phyloP scores from a whole-genome alignment of 92 coral and sea anemone species.

The Micromussa lordhowensis region DNA sequence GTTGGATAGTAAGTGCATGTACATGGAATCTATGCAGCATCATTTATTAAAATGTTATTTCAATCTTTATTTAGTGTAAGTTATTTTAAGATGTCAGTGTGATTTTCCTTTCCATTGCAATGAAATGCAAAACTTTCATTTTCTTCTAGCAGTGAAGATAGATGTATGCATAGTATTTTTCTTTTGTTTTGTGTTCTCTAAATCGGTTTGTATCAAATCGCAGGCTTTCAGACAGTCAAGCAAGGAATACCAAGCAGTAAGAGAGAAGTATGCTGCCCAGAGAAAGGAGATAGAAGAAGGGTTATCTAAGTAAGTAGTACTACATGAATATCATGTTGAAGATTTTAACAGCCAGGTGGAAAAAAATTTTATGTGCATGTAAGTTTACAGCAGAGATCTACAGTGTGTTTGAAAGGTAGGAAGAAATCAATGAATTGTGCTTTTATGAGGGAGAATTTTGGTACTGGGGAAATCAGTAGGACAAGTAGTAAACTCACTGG shows the following conservation, averaged over 20 bases:
- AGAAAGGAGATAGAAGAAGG: conserved; percentile 94
- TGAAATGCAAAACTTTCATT: no score
- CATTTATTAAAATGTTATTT: no score
- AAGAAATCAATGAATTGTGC: no score
- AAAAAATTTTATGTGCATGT: no score
- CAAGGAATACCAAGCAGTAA: conserved; percentile 88
- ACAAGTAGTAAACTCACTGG: neutral
- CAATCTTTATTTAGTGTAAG: no score
- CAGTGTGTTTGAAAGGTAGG: neutral
- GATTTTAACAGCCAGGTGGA: neutral
- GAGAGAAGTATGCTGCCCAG: conserved; percentile 94
- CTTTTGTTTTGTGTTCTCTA: no score
- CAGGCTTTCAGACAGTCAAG: conserved; percentile 91
- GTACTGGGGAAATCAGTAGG: neutral
- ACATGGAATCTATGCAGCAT: no score
- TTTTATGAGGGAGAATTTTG: neutral
- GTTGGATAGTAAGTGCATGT: no score
- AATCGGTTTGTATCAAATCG: neutral
- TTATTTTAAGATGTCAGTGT: no score
- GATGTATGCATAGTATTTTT: no score
- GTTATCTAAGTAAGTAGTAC: conserved; percentile 90
- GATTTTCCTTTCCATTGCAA: no score
- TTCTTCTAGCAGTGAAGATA: no score
- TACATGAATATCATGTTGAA: neutral
- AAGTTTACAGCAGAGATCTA: neutral